Conservation (phyloP, 2,113 vertebrate genomes). For the Euleptes europaea region DNA sequence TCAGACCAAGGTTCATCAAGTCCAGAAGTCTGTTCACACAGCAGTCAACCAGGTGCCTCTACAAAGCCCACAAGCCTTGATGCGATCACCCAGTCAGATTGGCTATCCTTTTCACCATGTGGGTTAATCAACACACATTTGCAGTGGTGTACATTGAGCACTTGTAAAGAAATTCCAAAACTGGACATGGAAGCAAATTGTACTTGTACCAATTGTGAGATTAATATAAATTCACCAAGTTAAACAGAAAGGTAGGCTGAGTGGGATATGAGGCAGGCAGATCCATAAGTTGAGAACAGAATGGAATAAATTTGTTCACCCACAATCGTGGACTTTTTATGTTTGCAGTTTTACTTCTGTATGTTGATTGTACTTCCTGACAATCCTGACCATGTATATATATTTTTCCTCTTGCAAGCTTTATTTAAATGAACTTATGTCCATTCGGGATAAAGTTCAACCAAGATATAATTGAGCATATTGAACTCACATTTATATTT, state of each 20-base stretch:
- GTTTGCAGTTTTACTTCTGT: slow-evolving; percentile 23
- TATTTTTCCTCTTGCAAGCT: slow-evolving; percentile 31
- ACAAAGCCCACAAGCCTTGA: too few species aligned
- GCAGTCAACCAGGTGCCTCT: too few species aligned
- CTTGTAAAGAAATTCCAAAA: not conserved
- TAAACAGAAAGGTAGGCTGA: not conserved
- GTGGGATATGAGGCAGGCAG: not conserved
- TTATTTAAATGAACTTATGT: slow-evolving; percentile 47
- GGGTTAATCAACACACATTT: not conserved
- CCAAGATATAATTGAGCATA: slow-evolving; percentile 40
- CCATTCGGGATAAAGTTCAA: slow-evolving; percentile 47
- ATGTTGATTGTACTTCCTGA: slow-evolving; percentile 13
- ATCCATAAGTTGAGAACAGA: not conserved
- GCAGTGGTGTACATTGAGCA: not conserved
- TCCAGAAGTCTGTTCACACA: too few species aligned
- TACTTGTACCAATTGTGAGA: not conserved
- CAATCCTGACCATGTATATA: slow-evolving; percentile 20
- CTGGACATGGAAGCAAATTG: not conserved
- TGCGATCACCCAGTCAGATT: not conserved
- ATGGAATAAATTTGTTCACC: too few species aligned
- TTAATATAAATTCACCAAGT: not conserved
- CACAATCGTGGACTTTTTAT: not conserved
- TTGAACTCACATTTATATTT: slow-evolving; percentile 36
- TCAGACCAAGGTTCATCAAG: too few species aligned
- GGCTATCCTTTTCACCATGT: not conserved